Evolutionary conservation across 2,888 invertebrate species (phyloP), one percentile per base, ranked within the genome.

Genomic region (Zelleria hepariella): DNA sequence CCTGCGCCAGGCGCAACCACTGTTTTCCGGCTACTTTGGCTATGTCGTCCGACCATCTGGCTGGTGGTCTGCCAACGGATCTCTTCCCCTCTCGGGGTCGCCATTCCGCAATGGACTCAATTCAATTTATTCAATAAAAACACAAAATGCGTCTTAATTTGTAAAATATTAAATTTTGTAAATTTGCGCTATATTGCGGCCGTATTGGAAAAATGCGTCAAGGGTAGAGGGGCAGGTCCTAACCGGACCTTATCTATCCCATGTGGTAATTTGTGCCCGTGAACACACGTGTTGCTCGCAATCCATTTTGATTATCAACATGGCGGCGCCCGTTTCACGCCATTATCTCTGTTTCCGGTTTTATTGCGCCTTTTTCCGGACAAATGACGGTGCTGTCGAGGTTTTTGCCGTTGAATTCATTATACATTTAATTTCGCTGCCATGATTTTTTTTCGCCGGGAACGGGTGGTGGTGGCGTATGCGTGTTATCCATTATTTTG

Each of bases 331-430:
- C 24, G 24, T 54, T 54, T 25, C 54, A n/a, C 25, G 54, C 54
- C 54, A 54, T 54, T 54, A 54, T 25, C 26, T n/a, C 18, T 26
- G 25, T 54, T 15, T 42, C 32, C 32, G 32, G 15, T 42, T 42
- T 42, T 42, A 42, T 42, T 42, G 32, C 32, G 32, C 32, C 15
- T 42, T 42, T 42, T 42, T 42, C 10, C 32, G 32, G 15, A 42
- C 32, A 42, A 42, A 42, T 42, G 32, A 42, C 51, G 10, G 51
- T 7, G 18, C 51, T 51, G 23, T 10, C 23, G 51, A 51, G 21
- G 51, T 51, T 51, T 69, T 58, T 42, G 32, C 15, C 5, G 32
- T 42, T 10, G 15, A 3, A 3, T 42, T 42, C 15, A 15, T 42
- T 42, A 42, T 42, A 15, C 32, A 42, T 42, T 42, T 15, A 42